Conservation (phyloP, 2,888 invertebrate genomes). For the Gandaritis pyraliata region DNA sequence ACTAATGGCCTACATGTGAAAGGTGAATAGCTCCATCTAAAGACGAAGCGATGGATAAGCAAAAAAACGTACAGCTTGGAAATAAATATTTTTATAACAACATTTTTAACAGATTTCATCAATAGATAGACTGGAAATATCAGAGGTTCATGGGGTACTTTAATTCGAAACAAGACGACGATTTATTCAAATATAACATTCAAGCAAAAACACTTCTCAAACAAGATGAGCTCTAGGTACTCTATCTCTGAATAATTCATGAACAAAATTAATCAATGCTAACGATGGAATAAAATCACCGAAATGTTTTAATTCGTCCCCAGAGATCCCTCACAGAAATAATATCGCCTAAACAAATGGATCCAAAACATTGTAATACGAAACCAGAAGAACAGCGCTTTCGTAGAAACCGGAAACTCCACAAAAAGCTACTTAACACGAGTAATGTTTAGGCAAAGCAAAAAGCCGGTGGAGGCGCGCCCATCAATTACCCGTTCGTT, state of each 20-base stretch:
- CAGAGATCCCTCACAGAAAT: constrained; percentile 11
- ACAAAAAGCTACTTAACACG: constrained; percentile 43
- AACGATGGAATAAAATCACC: constrained; percentile 20
- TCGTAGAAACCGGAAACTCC: constrained; percentile 34
- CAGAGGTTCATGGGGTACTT: constrained; percentile 5
- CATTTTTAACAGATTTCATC: constrained; percentile 7
- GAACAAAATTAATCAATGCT: constrained; percentile 24
- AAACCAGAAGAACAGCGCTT: constrained; percentile 30
- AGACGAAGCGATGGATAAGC: constrained; percentile 63
- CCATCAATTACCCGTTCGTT: constrained; percentile 58
- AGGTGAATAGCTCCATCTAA: constrained; percentile 74
- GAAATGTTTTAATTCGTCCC: constrained; percentile 28
- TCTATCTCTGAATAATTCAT: constrained; percentile 25
- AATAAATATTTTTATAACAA: constrained; percentile 6
- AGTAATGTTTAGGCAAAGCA: constrained; percentile 54
- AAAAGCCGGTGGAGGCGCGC: constrained; percentile 50
- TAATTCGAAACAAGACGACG: constrained; percentile 10
- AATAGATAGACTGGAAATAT: background rate
- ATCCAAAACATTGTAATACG: constrained; percentile 29
- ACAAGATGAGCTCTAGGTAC: constrained; percentile 21
- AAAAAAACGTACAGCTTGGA: constrained; percentile 10
- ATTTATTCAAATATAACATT: constrained; percentile 8
- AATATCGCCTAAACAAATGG: constrained; percentile 22
- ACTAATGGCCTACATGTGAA: constrained; percentile 79
- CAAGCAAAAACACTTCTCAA: background rate